Evolutionary conservation across 2,888 invertebrate genomes (phyloP), one percentile per base, ranked within the genome.

Genomic region (Tetanocera ferruginea): DNA sequence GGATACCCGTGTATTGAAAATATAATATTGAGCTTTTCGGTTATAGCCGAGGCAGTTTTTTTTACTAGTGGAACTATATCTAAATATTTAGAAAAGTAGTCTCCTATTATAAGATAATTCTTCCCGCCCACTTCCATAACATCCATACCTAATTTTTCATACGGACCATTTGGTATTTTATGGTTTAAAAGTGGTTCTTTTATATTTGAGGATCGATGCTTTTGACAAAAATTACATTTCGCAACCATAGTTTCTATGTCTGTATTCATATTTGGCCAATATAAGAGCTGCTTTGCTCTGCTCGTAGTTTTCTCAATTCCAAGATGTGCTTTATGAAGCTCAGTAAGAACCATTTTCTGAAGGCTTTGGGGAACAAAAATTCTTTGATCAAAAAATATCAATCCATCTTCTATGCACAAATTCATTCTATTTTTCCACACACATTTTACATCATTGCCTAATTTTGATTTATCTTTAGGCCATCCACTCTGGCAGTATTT

Each of bases 91-190:
- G 79, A 80, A 79, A 73, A 82, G 62, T 81, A 81, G 62, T 80
- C 79, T 19, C 55, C 77, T 60, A 80, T 69, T n/a, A 80, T 71
- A 19, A 81, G 74, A 70, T 69, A 80, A 8, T 69, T 31, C 31
- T 74, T 79, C 19, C 73, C 74, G 62, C 52, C 9, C 70, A 80
- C 83, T 75, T 86, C 83, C 64, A 83, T 81, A 79, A 87, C 83
- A 81, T 87, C 86, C 72, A 83, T 80, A 37, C 79, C 84, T 49
- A 88, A 76, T 76, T 85, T 85, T 55, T 83, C 64, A 79, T 83
- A 88, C n/a, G 79, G 80, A 9, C 14, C 28, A 23, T 23, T 31
- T 57, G 80, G 78, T 55, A 80, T 34, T 11, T 70, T 19, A 60
- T 80, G 80, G 31, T 52, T 74, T 34, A 80, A 51, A n/a, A 80